Base-by-base conservation (phyloP, 2,113 vertebrate species). In the Brachionichthys hirsutus region DNA sequence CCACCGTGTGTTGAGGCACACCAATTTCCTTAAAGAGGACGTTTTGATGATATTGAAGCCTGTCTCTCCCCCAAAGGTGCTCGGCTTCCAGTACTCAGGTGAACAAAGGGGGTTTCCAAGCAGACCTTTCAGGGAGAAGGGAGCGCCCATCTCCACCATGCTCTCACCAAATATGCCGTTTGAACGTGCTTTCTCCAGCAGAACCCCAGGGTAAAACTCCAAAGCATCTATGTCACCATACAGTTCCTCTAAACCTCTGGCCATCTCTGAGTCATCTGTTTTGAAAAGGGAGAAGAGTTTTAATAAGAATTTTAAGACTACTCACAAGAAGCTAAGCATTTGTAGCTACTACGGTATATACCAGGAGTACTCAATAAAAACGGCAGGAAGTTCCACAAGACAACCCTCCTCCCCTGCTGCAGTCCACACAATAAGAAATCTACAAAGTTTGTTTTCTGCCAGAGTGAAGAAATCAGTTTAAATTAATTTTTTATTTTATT, bases 81-180 rank as follows among this genome's bases (percentile, higher is more conserved):
- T 98, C 12, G 95, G 92, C 62, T 97, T 98, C 97, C 97, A 98
- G 87, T 98, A 98, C 55, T 92, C 91, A 0, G 97, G 95, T 45
- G 97, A 98, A 79, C 96, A 98, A 79, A 99, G 93, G 41, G 96
- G 94, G 48, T 98, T 99, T 52, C 95, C 97, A 43, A 98, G 20
- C n/a, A 99, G 93, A 36, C 97, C 97, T 83, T 98, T 99, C 62
- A 99, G 87, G 43, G 97, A 99, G 79, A 98, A 99, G 0, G 96
- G 96, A 16, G 97, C 93, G 2, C 97, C 96, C 0, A 98, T 97
- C 86, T 99, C 95, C 55, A 98, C 92, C 93, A 99, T 98, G 62
- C 97, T 99, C 77, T 98, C 92, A n/a, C 97, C 97, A 80, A 99
- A 99, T 54, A 97, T 94, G 1, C 82, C 60, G 0, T 82, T 76